Evolutionary conservation across 2,888 invertebrate species (phyloP).

Genomic region (Sarcophaga carnaria): DNA sequence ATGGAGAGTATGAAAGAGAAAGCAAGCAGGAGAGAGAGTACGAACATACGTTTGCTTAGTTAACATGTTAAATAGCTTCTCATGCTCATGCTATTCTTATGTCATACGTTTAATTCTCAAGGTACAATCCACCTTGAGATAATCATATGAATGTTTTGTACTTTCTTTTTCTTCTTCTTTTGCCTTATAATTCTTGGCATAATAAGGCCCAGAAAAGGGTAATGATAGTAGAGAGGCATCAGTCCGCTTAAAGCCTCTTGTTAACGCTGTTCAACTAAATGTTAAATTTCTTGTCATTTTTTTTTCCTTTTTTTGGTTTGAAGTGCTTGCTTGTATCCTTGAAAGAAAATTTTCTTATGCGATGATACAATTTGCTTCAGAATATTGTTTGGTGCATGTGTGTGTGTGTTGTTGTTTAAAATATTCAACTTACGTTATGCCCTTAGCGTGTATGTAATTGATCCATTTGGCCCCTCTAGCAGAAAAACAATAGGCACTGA

Average conservation of each 20-base stretch:
- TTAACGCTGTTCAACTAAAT: constrained; percentile 37
- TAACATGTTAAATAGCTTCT: constrained; percentile 49
- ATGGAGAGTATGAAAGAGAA: too few relatives aligned
- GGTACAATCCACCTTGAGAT: constrained; percentile 30
- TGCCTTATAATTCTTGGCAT: constrained; percentile 20
- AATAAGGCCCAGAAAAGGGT: neutral
- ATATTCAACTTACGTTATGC: neutral
- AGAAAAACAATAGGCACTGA: neutral
- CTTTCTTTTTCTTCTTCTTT: neutral
- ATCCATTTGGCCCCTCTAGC: neutral
- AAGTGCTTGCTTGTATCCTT: too few relatives aligned
- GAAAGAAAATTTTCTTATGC: too few relatives aligned
- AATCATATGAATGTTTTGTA: constrained; percentile 22
- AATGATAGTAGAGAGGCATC: neutral
- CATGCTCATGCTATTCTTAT: constrained; percentile 23
- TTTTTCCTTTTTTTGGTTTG: neutral
- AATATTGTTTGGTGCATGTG: too few relatives aligned
- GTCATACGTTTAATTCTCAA: neutral
- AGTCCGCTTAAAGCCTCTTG: constrained; percentile 28
- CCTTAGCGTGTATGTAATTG: neutral
- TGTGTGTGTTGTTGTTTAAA: neutral
- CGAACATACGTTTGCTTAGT: neutral
- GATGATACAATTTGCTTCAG: too few relatives aligned
- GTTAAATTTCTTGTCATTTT: neutral
- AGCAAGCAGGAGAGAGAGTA: too few relatives aligned